Conservation (phyloP, 2,113 vertebrate species). For the Rattus rattus region DNA sequence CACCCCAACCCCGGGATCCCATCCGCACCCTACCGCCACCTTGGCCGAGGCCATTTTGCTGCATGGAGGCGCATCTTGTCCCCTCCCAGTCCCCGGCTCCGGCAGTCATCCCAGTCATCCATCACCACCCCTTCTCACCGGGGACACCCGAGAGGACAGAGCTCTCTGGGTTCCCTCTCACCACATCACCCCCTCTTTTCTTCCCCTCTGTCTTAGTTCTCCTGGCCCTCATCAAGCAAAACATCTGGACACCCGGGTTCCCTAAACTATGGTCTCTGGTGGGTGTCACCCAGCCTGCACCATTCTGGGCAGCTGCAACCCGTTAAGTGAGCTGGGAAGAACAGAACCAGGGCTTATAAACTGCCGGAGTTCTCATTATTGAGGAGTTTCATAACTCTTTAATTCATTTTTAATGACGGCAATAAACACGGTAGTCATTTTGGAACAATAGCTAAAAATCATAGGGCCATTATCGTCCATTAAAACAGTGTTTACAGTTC, state of each 20-base stretch:
- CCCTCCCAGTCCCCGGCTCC: accelerated
- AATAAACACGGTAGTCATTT: constrained; percentile 89
- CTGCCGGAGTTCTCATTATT: constrained; percentile 84
- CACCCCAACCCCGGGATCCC: too few species aligned
- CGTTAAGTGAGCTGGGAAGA: not conserved
- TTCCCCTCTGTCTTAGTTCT: not conserved
- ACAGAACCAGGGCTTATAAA: constrained; percentile 79
- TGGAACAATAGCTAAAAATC: constrained; percentile 91
- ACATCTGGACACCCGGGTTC: not conserved
- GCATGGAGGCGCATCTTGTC: not conserved
- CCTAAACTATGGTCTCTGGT: not conserved
- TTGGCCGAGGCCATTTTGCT: not conserved
- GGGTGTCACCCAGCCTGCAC: not conserved
- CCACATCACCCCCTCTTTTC: not conserved
- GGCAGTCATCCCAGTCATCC: not conserved
- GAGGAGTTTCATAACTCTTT: constrained; percentile 90
- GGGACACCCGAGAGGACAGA: not conserved
- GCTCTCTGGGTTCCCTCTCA: not conserved
- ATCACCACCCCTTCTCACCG: not conserved
- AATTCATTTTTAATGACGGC: constrained; percentile 88
- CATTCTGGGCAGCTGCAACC: not conserved
- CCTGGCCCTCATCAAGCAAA: not conserved
- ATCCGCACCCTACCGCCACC: not conserved
- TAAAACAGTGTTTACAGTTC: constrained; percentile 90
- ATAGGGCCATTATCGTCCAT: constrained; percentile 88